Percentiles rank a stretch among this genome's conserved stretches.
phyloP scores from a whole-genome alignment of 2,113 vertebrate genomes.

The Marcusenius ussheri region DNA sequence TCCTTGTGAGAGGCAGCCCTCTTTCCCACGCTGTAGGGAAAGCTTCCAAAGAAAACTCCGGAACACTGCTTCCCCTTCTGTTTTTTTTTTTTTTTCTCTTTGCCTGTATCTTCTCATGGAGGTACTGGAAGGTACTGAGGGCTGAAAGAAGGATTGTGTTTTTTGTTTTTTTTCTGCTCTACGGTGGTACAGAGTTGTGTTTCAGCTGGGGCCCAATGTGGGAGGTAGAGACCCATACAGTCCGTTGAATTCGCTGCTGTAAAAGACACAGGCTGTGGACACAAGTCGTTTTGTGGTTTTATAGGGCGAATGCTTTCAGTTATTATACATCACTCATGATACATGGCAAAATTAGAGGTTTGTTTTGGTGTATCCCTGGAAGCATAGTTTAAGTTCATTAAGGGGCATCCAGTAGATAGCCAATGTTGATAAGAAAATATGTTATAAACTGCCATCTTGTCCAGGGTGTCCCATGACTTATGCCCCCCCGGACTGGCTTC shows the following conservation, averaged over 20 bases:
- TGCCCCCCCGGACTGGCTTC: not conserved
- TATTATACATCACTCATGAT: not conserved
- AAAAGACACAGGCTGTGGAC: not conserved
- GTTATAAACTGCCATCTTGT: not conserved
- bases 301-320: not conserved
- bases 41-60: conserved; percentile 16
- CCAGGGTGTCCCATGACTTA: not conserved
- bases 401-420: not conserved
- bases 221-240: not conserved
- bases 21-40: conserved; percentile 40
- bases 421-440: not conserved
- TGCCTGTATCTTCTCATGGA: conserved; percentile 19
- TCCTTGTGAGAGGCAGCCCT: conserved; percentile 36
- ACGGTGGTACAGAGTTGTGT: conserved; percentile 13
- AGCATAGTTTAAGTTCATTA: not conserved
- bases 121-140: not conserved
- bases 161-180: conserved; percentile 20
- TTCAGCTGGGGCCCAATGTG: not conserved
- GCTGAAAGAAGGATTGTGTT: conserved; percentile 17
- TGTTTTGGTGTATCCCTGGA: not conserved
- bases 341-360: not conserved
- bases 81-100: not conserved
- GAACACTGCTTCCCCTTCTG: not conserved
- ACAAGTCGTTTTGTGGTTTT: not conserved
- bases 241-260: not conserved